Base-by-base conservation (phyloP, 1,140 invertebrate species). In the Leptinotarsa texana region DNA sequence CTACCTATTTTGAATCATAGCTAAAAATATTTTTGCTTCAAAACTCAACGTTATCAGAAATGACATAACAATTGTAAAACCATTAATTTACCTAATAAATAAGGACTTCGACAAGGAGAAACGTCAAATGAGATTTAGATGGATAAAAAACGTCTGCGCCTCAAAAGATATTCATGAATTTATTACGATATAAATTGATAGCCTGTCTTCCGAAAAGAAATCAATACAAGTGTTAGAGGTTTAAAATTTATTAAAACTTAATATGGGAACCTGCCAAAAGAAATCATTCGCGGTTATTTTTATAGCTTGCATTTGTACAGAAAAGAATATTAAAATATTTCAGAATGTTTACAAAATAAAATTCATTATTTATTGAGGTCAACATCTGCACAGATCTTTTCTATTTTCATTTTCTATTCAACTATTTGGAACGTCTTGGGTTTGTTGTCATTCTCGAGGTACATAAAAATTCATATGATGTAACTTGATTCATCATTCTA, bases 251-350 rank as follows among this genome's bases (percentile, higher is more conserved):
- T 57, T n/a, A 57, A 57, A n/a, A 42, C 33, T 42, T 42, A 11
- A 57, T 57, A n/a, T n/a, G 51, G n/a, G 51, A 13, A 8, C n/a
- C 17, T 42, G 33, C 33, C 33, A 42, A 11, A 42, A 1, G 33
- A 42, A 42, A 57, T 17, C 4, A n/a, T n/a, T 18, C n/a, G 13
- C 4, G 6, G 51, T 15, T 17, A 57, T 3, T 57, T 57, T 57
- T 57, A 57, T 57, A 57, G 17, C 51, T 18, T 42, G n/a, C 17
- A 57, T 15, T 57, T 18, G 51, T n/a, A 57, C 51, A 4, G 51
- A 57, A 57, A n/a, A 57, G 63, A 65, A 65, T 65, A 65, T 65
- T 65, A 5, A 65, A 65, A 65, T 24, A 65, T 33, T 57, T 57
- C 13, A 57, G n/a, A 57, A 13, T 57, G 51, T 57, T 57, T 57